A percentile compares a stretch with the other conserved stretches of the same genome.
Evolutionary conservation across 2,888 invertebrate species (phyloP).

Genomic region (Stenodema calcarata): DNA sequence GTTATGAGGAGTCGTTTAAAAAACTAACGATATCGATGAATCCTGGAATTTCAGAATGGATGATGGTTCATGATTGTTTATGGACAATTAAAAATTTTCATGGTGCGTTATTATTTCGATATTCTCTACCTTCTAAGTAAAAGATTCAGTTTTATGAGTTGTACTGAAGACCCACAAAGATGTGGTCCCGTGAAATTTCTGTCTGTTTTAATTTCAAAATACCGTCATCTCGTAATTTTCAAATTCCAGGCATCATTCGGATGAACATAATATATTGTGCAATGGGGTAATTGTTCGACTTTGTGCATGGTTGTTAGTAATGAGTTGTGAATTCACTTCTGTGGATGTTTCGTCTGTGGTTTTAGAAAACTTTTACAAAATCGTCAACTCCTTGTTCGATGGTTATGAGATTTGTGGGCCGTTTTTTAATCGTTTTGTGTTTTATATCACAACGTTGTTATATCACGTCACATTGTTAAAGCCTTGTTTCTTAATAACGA

Average conservation of each 20-base stretch:
- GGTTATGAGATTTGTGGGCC: background rate
- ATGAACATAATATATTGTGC: background rate
- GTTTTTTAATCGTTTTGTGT: background rate
- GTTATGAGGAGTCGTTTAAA: background rate
- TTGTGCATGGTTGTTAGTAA: background rate
- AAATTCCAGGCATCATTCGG: background rate
- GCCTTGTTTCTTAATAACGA: background rate
- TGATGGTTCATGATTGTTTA: no score
- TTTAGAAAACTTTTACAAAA: background rate
- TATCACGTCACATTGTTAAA: background rate
- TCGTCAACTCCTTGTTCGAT: background rate
- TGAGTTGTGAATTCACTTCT: background rate
- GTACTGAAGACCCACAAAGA: no score
- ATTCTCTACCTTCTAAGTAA: no score
- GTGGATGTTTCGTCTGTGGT: background rate
- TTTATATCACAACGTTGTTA: background rate
- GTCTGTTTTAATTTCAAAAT: no score
- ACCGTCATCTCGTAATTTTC: background rate
- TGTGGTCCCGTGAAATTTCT: no score
- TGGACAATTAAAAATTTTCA: background rate
- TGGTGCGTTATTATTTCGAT: no score
- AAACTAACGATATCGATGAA: background rate
- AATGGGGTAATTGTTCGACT: conserved; percentile 19
- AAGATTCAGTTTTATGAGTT: no score
- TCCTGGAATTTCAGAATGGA: background rate